These are phyloP conservation scores for Meteorus colon DNA, from an alignment of 2,888 invertebrate genomes.

Conservation along the genomic window DNA sequence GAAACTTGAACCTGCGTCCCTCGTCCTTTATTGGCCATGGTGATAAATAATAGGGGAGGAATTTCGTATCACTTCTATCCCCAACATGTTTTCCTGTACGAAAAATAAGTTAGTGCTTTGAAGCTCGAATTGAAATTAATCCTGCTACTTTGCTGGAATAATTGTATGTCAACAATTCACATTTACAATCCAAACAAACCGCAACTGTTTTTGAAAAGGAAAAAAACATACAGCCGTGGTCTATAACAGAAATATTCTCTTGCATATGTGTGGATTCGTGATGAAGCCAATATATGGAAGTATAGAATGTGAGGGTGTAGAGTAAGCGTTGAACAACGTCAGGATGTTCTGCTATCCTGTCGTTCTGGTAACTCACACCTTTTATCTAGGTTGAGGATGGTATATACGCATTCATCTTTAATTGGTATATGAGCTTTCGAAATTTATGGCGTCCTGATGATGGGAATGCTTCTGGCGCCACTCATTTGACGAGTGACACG, in stretches of 20 bases:
- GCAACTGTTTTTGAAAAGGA: no score
- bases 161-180: slow-evolving; percentile 17
- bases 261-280: background rate
- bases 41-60: slow-evolving; percentile 21
- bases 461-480: slow-evolving; percentile 68
- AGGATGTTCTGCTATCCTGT: slow-evolving; percentile 58
- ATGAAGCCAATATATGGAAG: background rate
- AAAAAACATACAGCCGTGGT: no score
- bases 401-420: slow-evolving; percentile 16
- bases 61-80: slow-evolving; percentile 45
- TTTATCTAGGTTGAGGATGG: slow-evolving; percentile 38
- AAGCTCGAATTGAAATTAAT: slow-evolving; percentile 68
- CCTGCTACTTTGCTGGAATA: slow-evolving; percentile 57
- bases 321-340: background rate
- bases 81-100: slow-evolving; percentile 61
- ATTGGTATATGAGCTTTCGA: slow-evolving; percentile 35
- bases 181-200: no score
- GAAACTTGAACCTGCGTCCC: slow-evolving; percentile 21
- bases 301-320: background rate
- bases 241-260: background rate
- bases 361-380: slow-evolving; percentile 14
- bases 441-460: slow-evolving; percentile 67
- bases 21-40: slow-evolving; percentile 12
- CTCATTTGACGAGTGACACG: slow-evolving; percentile 63
- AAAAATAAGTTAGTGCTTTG: slow-evolving; percentile 67